A percentile compares a stretch with the other conserved stretches of the same genome.
Conservation (phyloP, 2,797 vertebrate genomes). For the Centroberyx gerrardi region DNA sequence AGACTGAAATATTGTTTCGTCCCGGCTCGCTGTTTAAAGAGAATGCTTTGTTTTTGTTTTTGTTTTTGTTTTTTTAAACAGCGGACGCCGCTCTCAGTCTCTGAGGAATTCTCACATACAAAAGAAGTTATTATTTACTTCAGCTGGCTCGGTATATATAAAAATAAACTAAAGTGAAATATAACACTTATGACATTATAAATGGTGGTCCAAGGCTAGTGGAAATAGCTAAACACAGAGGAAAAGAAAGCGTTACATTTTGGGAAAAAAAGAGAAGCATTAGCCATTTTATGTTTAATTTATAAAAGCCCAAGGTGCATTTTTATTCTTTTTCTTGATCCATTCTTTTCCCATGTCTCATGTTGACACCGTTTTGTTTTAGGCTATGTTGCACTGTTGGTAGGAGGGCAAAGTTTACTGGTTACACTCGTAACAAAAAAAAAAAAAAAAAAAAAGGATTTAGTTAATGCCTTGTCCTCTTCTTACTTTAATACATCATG, state of each 20-base stretch:
- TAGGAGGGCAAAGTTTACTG: conserved; percentile 80
- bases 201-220: conserved; percentile 91
- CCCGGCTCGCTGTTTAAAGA: conserved; percentile 54
- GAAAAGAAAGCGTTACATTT: conserved; percentile 87
- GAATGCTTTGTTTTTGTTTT: conserved; percentile 22
- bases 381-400: conserved; percentile 84
- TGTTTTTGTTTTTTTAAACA: conserved; percentile 24
- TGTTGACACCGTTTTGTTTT: conserved; percentile 77
- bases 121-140: conserved; percentile 90
- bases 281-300: conserved; percentile 43
- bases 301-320: conserved; percentile 90
- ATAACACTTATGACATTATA: conserved; percentile 94
- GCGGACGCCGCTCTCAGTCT: conserved; percentile 77
- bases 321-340: conserved; percentile 83
- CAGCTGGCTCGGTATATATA: conserved; percentile 92
- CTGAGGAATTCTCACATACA: conserved; percentile 87
- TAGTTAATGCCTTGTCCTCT: conserved; percentile 82
- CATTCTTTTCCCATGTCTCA: conserved; percentile 80
- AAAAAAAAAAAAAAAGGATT: conserved; percentile 12
- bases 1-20: conserved; percentile 84
- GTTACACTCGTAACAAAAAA: conserved; percentile 77
- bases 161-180: conserved; percentile 94
- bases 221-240: conserved; percentile 89
- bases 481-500: conserved; percentile 82
- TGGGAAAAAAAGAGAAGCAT: conserved; percentile 86